phyloP scores from a whole-genome alignment of 53 echinoderm and acorn worm genomes.

The Henricia sp. region DNA sequence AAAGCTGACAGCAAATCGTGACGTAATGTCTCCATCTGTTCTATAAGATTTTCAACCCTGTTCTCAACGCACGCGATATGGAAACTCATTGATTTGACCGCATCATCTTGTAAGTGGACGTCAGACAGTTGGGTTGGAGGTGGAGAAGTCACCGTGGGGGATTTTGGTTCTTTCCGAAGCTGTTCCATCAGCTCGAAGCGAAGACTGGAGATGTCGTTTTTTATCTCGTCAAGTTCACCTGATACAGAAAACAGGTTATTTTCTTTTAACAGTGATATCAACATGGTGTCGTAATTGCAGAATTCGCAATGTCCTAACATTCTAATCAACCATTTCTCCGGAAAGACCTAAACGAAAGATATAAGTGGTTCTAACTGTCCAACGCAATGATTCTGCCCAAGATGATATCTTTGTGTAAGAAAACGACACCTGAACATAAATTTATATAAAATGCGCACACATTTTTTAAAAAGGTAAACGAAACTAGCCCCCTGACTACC shows the following conservation, averaged over 20 bases:
- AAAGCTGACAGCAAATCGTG: slow-evolving; percentile 26
- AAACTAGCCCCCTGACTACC: too few relatives aligned
- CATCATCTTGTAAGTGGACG: neutral
- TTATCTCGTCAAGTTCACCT: slow-evolving; percentile 98
- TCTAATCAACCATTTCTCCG: too few relatives aligned
- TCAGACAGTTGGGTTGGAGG: neutral
- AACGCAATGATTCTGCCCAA: too few relatives aligned
- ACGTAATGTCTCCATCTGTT: slow-evolving; percentile 27
- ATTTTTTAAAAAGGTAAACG: too few relatives aligned
- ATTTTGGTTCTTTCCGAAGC: slow-evolving; percentile 56
- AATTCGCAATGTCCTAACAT: too few relatives aligned
- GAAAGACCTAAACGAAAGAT: too few relatives aligned
- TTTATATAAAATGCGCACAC: too few relatives aligned
- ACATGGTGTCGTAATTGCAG: neutral
- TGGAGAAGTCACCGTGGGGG: neutral
- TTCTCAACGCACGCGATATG: slow-evolving; percentile 52
- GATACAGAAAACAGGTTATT: too few relatives aligned
- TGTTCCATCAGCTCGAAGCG: slow-evolving; percentile 95
- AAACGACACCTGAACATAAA: too few relatives aligned
- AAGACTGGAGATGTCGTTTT: slow-evolving; percentile 97
- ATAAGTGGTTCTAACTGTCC: too few relatives aligned
- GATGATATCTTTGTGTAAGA: too few relatives aligned
- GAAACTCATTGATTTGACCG: slow-evolving; percentile 50
- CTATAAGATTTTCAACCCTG: slow-evolving; percentile 27
- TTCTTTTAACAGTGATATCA: neutral